phyloP scores from a whole-genome alignment of 2,888 invertebrate genomes.

The Drosophila gaucha region DNA sequence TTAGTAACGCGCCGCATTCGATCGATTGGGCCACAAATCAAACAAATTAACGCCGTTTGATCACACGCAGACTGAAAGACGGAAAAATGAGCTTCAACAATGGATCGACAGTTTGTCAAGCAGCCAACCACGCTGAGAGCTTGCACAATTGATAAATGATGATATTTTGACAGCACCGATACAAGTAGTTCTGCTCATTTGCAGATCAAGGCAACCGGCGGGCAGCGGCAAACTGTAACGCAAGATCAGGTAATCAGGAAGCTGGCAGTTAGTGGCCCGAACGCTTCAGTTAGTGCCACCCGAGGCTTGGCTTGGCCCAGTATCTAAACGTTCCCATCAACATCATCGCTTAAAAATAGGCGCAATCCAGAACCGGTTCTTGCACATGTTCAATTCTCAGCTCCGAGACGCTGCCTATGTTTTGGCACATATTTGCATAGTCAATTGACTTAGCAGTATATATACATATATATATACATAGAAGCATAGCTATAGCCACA shows the following conservation, averaged over 20 bases:
- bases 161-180: slow-evolving; percentile 27
- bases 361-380: slow-evolving; percentile 41
- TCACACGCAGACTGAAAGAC: slow-evolving; percentile 22
- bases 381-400: not conserved
- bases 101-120: slow-evolving; percentile 35
- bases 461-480: not conserved
- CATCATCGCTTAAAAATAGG: slow-evolving; percentile 64
- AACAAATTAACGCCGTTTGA: slow-evolving; percentile 71
- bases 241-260: slow-evolving; percentile 21
- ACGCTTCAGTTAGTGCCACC: slow-evolving; percentile 16
- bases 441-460: slow-evolving; percentile 27
- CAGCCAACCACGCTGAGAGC: slow-evolving; percentile 8
- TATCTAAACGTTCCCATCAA: slow-evolving; percentile 25
- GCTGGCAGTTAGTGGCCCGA: slow-evolving; percentile 5
- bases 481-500: not conserved
- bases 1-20: slow-evolving; percentile 21
- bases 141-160: slow-evolving; percentile 49
- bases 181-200: slow-evolving; percentile 18
- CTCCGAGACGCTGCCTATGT: slow-evolving; percentile 26
- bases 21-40: slow-evolving; percentile 55
- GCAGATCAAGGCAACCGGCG: slow-evolving; percentile 30
- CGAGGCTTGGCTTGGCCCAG: slow-evolving; percentile 13
- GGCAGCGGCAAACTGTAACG: slow-evolving; percentile 21
- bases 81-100: slow-evolving; percentile 21
- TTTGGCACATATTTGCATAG: slow-evolving; percentile 69